Percentiles rank a stretch among this genome's conserved stretches.
These are phyloP conservation scores for Octomys mimax DNA, from an alignment of 2,797 vertebrate genomes.

Conservation along the genomic window DNA sequence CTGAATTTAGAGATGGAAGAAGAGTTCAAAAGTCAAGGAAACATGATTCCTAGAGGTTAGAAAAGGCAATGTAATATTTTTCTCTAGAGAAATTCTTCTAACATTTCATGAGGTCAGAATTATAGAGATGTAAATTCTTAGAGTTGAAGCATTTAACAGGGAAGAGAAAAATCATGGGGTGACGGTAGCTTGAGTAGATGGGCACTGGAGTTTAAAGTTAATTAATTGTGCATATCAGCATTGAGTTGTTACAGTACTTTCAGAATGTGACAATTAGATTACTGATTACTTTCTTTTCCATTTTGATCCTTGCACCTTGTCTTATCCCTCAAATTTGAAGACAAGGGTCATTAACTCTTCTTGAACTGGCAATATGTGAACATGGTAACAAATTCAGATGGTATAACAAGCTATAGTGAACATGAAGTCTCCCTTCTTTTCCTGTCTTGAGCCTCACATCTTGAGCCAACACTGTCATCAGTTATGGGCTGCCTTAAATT, in stretches of 20 bases:
- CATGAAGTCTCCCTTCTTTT: not conserved
- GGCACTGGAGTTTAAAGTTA: not conserved
- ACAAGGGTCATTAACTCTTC: not conserved
- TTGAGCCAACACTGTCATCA: not conserved
- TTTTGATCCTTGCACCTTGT: not conserved
- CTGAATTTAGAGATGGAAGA: not conserved
- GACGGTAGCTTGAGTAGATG: not conserved
- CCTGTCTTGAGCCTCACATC: accelerated
- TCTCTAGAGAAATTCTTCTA: too few species aligned
- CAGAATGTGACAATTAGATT: not conserved
- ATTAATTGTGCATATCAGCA: not conserved
- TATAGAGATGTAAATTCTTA: not conserved
- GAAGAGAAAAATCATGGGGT: not conserved
- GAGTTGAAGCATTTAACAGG: not conserved
- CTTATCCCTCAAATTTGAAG: constrained; percentile 3
- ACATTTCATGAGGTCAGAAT: not conserved
- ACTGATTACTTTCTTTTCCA: not conserved
- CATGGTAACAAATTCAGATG: not conserved
- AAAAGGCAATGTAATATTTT: not conserved
- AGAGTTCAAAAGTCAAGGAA: not conserved
- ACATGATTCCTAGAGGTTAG: not conserved
- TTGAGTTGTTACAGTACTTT: not conserved
- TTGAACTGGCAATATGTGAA: not conserved
- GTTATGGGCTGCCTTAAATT: not conserved
- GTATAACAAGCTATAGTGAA: not conserved